Evolutionary conservation across 30 jellyfish, hydroid and myxozoan species (phyloP), one percentile per base, ranked within the genome.

Genomic region (Cassiopea andromeda): DNA sequence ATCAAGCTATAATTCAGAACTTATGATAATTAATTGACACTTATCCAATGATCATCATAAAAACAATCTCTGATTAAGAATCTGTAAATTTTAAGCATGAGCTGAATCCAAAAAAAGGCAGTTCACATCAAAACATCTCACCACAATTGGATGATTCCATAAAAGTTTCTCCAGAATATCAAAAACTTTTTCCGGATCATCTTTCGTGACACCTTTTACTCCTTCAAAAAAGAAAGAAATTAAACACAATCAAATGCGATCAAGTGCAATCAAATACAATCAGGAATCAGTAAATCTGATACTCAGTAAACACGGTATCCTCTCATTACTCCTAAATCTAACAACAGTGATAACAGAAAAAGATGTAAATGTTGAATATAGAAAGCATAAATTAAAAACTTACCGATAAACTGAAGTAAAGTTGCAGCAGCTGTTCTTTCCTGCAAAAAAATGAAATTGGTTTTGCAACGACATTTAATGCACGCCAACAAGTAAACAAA

Each of bases 61-160:
- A 6, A 6, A 54, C 64, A 43, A 4, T 68, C 47, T n/a, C 47
- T 18, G 77, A 27, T 27, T 27, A 27, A 27, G 38, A 27, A 27
- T 27, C 38, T 27, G 38, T 27, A 27, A 27, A 27, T 27, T 27
- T 27, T 27, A 27, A 27, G 38, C 38, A 27, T 27, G 38, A 27
- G 38, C 38, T 27, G 7, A 14, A 4, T 17, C 47, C 7, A 68
- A 68, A 43, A 4, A 4, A 43, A 14, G 8, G 77, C 7, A 54
- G 6, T 10, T 5, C 2, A 3, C 66, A 57, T 50, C 45, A 66
- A 45, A 8, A 8, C 12, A 27, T 8, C 76, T 17, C 75, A 92
- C 98, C 91, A 81, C 45, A 73, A 82, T 93, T 13, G 98, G 98
- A 60, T 93, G 98, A 78, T 93, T 89, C 98, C 98, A 93, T 61